Percentiles rank a stretch among this genome's conserved stretches.
phyloP scores from a whole-genome alignment of 2,888 invertebrate genomes.

The Epinotia brunnichana region DNA sequence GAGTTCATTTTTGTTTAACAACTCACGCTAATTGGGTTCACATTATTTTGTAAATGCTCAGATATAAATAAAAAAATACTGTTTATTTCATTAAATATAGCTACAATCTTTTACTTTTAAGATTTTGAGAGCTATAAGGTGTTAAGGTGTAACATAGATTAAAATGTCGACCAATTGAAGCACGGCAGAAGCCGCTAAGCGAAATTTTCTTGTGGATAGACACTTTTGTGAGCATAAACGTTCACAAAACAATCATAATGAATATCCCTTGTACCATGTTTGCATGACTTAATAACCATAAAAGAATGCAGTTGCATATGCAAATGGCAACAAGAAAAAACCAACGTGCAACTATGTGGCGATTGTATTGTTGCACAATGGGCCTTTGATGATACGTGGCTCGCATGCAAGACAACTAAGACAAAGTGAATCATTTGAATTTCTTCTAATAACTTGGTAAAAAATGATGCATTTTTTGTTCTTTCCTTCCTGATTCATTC shows the following conservation, averaged over 20 bases:
- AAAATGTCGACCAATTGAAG: no score
- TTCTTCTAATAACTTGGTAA: not conserved
- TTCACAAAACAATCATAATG: not conserved
- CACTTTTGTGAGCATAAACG: no score
- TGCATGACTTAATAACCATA: slow-evolving; percentile 10
- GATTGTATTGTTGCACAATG: slow-evolving; percentile 70
- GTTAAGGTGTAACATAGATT: no score
- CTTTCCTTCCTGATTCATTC: not conserved
- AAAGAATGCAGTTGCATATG: slow-evolving; percentile 26
- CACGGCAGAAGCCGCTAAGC: no score
- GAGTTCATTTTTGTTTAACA: no score
- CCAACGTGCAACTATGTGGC: slow-evolving; percentile 70
- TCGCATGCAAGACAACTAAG: slow-evolving; percentile 51
- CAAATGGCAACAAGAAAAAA: slow-evolving; percentile 52
- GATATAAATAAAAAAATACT: no score
- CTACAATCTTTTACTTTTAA: no score
- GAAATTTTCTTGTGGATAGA: no score
- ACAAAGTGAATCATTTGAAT: slow-evolving; percentile 23
- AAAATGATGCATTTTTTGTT: slow-evolving; percentile 5
- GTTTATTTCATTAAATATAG: no score
- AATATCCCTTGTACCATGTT: not conserved
- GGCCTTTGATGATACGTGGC: slow-evolving; percentile 58
- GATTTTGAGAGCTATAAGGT: no score
- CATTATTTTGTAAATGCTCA: no score
- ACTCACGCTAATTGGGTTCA: no score